Base-by-base conservation (phyloP, 2,797 vertebrate species). In the Sebastes cheni region DNA sequence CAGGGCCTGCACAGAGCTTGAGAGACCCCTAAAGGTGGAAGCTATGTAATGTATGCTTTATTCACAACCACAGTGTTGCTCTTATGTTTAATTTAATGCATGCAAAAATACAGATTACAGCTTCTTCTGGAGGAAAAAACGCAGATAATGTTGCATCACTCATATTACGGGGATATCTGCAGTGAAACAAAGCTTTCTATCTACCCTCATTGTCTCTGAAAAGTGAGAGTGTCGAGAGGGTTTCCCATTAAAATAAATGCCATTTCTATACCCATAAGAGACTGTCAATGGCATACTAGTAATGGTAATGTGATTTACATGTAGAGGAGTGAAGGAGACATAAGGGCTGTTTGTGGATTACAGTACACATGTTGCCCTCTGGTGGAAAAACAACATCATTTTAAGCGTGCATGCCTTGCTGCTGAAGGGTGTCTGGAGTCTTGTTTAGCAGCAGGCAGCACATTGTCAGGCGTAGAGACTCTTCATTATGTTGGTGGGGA, bases 1-100 rank as follows among this genome's bases (percentile, higher is more conserved):
- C 39, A 6, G 58, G 79, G 81, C 72, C 80, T 87, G 79, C 67
- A 72, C 88, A 88, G 93, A 90, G 74, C 91, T 86, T 29, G 88
- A 90, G 94, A 91, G 94, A 93, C 95, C 88, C 93, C 95, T 95
- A 89, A 86, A 92, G 95, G 93, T 82, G 73, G 84, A 71, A 83
- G 59, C 25, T 5, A 25, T 75, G 88, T 34, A 88, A 81, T 83
- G 79, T 83, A 62, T 25, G 56, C 32, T 79, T 13, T n/a, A 46
- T 67, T 68, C 67, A 73, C 54, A 81, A 74, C 23, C 25, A 64
- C 59, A 22, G 0, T 54, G 20, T 16, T 16, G 8, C 20, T 55
- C 39, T 25, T 8, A 5, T 34, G 7, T 60, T 74, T 46, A 13
- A 78, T 54, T 50, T 27, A 50, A 76, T 12, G 32, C 23, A 34